Evolutionary conservation across 92 coral and sea anemone genomes (phyloP), one percentile per base, ranked within the genome.

Genomic region (Heliopora coerulea): DNA sequence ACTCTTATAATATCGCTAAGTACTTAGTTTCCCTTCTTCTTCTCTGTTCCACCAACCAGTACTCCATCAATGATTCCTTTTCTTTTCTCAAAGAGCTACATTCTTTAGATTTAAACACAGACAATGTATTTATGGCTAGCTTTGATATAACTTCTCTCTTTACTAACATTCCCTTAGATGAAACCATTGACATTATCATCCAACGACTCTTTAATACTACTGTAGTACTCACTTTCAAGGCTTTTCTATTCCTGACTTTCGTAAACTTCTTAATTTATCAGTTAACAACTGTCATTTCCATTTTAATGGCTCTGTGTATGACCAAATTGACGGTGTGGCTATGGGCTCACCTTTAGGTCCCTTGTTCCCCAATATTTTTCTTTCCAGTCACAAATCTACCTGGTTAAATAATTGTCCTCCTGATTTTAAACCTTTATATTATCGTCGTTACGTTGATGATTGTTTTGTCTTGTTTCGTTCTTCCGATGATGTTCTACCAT

Each of bases 381-480:
- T 77, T 26, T 18, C 34, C 4, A 8, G 17, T 42, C 50, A 42
- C 30, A 73, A 77, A 49, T n/a, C 18, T 19, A 32, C 0, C 21
- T 63, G 81, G 81, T 19, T 77, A 3, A 29, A 50, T 5, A 26
- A 77, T 29, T 77, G 81, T 19, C 81, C 60, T 14, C 14, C 57
- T 32, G 42, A 31, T 13, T 62, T 77, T 30, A 49, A 77, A 62
- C 81, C 73, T 0, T 8, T 46, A 2, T 20, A 1, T 15, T 76
- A 60, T 24, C 3, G 72, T 1, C 60, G 81, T 1, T 76, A 76
- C 30, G 72, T 62, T 23, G 81, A 77, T 28, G 81, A 77, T n/a
- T 42, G 62, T 62, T 77, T 77, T 32, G 1, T 60, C 0, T 9
- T 60, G 15, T 62, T 77, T 49, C 63, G 69, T 0, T 42, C 62